Evolutionary conservation across 2,113 vertebrate species (phyloP), one percentile per base, ranked within the genome.

Genomic region (Macquaria australasica): DNA sequence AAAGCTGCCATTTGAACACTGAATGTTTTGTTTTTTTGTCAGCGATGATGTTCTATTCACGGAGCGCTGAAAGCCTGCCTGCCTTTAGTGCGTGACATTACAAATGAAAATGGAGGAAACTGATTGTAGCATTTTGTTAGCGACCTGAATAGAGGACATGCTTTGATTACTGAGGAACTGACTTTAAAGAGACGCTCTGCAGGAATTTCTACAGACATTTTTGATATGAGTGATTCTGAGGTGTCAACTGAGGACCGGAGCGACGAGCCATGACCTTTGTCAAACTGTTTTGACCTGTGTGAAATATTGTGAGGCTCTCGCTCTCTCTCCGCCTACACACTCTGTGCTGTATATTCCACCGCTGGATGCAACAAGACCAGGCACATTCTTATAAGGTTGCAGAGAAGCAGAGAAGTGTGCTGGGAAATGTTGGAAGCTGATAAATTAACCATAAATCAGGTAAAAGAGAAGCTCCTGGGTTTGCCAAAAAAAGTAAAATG

Each of bases 281-380:
- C 15, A 16, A 12, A 4, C 34, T 43, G 16, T 16, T 48, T 2
- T 23, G 20, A 58, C n/a, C 34, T 25, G 20, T 25, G 20, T 56
- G n/a, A 31, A 11, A 9, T 48, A 0, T 4, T 28, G 14, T 11
- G 16, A 60, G 23, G n/a, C 43, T 34, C 34, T 34, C 34, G 2
- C 34, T 34, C 34, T 43, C 20, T 71, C 12, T 39, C 51, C 23
- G 0, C 55, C 43, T 59, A 31, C 55, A 21, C 34, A 1, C 0
- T 48, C 21, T 66, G 6, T 16, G 15, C 21, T 15, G 23, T 31
- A 23, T 37, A 58, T 50, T 14, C 16, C 21, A 31, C 60, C 20
- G 10, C 60, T 64, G 8, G 43, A 55, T 58, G 28, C 28, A 56
- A 53, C 77, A 74, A 34, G 81, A 81, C 75, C n/a, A 48, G 72